phyloP scores from a whole-genome alignment of 2,113 vertebrate species.

The Limanda limanda region DNA sequence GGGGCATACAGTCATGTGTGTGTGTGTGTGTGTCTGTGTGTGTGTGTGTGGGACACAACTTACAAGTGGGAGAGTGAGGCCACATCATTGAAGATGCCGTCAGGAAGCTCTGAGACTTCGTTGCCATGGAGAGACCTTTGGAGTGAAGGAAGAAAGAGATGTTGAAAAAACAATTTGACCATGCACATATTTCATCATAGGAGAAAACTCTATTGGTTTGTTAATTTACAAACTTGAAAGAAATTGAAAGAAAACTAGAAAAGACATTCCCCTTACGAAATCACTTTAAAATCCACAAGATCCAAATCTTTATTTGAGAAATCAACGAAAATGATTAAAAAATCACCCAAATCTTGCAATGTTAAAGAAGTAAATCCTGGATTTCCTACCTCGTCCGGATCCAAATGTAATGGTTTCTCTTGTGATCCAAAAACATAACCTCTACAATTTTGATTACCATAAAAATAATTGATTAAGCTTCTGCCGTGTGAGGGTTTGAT shows the following conservation, averaged over 20 bases:
- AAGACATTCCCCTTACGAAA: background rate
- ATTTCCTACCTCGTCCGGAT: too few relatives aligned
- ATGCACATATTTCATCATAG: background rate
- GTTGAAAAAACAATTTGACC: background rate
- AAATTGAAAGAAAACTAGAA: background rate
- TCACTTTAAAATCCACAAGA: too few relatives aligned
- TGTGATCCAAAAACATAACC: background rate
- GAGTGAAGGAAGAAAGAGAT: slow-evolving; percentile 7
- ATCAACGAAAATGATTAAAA: too few relatives aligned
- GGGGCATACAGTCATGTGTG: slow-evolving; percentile 1
- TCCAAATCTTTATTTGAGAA: too few relatives aligned
- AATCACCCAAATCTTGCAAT: too few relatives aligned
- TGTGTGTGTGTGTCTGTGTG: slow-evolving; percentile 2
- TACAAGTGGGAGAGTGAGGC: slow-evolving; percentile 96
- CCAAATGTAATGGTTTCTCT: too few relatives aligned
- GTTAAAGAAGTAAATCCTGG: too few relatives aligned
- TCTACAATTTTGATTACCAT: background rate
- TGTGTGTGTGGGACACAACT: slow-evolving; percentile 76
- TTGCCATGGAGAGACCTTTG: slow-evolving; percentile 97
- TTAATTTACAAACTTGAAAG: background rate
- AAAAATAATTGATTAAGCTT: background rate
- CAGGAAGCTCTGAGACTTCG: slow-evolving; percentile 92
- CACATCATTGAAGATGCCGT: slow-evolving; percentile 94
- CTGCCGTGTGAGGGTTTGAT: background rate
- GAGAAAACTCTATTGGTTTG: background rate